Evolutionary conservation across 2,113 vertebrate species (phyloP).

Genomic region (Pteronura brasiliensis): DNA sequence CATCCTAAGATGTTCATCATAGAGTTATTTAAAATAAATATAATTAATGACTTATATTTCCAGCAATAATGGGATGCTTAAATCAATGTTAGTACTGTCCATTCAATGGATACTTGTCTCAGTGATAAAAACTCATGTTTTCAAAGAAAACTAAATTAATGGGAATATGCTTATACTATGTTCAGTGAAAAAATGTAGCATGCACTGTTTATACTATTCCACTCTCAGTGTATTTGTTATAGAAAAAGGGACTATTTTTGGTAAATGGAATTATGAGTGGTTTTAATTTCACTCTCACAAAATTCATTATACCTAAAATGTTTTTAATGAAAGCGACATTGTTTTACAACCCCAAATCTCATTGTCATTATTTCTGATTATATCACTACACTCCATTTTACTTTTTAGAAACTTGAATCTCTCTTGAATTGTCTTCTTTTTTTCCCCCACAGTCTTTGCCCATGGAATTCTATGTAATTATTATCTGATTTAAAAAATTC

Average conservation of each 20-base stretch:
- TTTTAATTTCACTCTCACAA: slow-evolving; percentile 30
- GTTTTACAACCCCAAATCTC: background rate
- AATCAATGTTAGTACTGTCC: background rate
- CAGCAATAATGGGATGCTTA: background rate
- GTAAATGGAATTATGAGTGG: background rate
- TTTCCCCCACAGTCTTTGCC: background rate
- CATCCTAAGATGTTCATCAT: background rate
- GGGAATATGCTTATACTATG: background rate
- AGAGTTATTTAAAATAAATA: background rate
- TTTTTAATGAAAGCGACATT: background rate
- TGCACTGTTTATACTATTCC: background rate
- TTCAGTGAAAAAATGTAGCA: background rate
- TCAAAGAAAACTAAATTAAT: background rate
- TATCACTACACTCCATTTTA: background rate
- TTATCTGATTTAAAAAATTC: background rate
- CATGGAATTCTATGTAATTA: background rate
- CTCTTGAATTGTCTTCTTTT: background rate
- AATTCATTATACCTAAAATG: background rate
- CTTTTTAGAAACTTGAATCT: background rate
- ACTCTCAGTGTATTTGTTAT: background rate
- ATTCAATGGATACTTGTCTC: background rate
- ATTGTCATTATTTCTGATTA: background rate
- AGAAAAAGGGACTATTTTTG: background rate
- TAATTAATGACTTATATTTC: background rate
- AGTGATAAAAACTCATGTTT: background rate